Percentiles rank a stretch among this genome's conserved stretches.
Conservation (phyloP, 1,140 invertebrate genomes). For the Diplogasteroides magnus region DNA sequence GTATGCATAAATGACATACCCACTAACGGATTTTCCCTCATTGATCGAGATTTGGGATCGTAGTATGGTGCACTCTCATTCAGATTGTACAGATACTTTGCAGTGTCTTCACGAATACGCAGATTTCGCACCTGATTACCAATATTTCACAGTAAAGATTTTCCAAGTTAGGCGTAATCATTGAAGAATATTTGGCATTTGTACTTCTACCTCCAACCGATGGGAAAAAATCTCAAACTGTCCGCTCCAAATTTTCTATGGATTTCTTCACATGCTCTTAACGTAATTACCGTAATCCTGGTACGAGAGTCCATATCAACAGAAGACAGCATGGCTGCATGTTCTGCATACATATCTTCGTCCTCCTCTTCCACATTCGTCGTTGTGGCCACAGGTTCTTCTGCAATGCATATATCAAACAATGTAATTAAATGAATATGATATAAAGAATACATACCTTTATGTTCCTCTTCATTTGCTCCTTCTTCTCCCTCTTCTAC, state of each 20-base stretch:
- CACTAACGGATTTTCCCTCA: conserved; percentile 87
- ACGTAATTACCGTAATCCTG: background rate
- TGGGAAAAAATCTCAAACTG: too few species aligned
- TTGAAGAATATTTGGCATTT: too few species aligned
- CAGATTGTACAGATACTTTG: conserved; percentile 90
- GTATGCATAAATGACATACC: too few species aligned
- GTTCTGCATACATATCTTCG: conserved; percentile 63
- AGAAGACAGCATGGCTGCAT: conserved; percentile 77
- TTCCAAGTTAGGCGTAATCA: too few species aligned
- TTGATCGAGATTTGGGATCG: conserved; percentile 84
- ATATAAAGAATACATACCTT: background rate
- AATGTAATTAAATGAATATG: background rate
- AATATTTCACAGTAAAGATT: too few species aligned
- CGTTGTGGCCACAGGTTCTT: background rate
- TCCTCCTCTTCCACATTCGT: conserved; percentile 55
- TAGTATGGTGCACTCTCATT: conserved; percentile 96
- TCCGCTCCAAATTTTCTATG: too few species aligned
- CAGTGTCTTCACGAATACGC: conserved; percentile 94
- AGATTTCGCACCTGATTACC: conserved; percentile 72
- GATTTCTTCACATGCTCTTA: too few species aligned
- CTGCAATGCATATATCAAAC: background rate
- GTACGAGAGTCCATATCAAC: conserved; percentile 69
- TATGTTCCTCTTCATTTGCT: background rate
- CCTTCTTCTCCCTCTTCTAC: background rate
- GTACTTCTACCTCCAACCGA: too few species aligned